phyloP scores from a whole-genome alignment of 2,888 invertebrate species.

The Petrolisthes cinctipes region DNA sequence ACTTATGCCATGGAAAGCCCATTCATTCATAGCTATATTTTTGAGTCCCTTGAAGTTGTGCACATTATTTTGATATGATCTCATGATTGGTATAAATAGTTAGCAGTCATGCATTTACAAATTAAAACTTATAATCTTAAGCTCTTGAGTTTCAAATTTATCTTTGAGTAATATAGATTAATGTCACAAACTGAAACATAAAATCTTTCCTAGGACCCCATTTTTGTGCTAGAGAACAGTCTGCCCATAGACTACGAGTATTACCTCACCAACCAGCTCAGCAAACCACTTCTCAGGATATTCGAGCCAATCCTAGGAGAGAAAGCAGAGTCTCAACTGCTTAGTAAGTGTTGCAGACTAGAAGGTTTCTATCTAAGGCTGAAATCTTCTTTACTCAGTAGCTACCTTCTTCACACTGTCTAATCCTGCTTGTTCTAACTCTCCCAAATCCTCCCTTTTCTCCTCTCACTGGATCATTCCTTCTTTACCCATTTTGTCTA shows the following conservation, averaged over 20 bases:
- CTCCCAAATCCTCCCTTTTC: not conserved
- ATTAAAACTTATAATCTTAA: no score
- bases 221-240: conserved; percentile 97
- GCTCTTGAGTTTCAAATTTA: conserved; percentile 26
- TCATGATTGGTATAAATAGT: no score
- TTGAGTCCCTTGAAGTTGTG: no score
- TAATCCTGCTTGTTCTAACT: not conserved
- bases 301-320: conserved; percentile 98
- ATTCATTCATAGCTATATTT: no score
- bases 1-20: no score
- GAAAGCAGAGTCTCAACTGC: conserved; percentile 91
- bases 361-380: not conserved
- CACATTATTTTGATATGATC: no score
- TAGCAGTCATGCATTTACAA: not conserved
- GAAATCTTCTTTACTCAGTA: not conserved
- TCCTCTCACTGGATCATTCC: no score
- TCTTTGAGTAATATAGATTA: conserved; percentile 13
- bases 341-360: conserved; percentile 75
- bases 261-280: conserved; percentile 96
- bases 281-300: conserved; percentile 95
- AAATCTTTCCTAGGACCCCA: conserved; percentile 79
- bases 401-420: not conserved
- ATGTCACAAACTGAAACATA: not conserved
- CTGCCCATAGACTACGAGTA: conserved; percentile 97
- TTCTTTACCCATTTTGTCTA: no score